phyloP scores from a whole-genome alignment of 2,797 vertebrate species.

The Miichthys miiuy region DNA sequence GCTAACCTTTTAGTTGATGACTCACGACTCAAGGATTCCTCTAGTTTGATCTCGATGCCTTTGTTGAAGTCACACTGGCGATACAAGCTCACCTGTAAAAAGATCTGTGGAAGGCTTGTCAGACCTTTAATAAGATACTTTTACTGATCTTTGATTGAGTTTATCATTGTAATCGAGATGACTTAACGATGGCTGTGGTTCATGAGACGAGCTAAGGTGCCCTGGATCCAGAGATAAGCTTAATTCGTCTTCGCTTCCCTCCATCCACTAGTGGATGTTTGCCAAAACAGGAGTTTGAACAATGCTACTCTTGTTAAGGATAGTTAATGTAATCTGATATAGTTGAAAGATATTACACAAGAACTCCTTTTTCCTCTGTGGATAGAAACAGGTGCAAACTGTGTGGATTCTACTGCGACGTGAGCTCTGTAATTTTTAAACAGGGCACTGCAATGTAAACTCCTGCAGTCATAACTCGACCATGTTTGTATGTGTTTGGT shows the following conservation, averaged over 20 bases:
- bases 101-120: background rate
- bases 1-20: conserved; percentile 33
- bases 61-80: conserved; percentile 37
- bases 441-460: conserved; percentile 68
- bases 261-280: background rate
- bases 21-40: conserved; percentile 30
- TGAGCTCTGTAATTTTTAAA: conserved; percentile 51
- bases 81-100: background rate
- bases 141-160: conserved; percentile 34
- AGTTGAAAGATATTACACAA: conserved; percentile 1
- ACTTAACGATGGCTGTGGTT: conserved; percentile 23
- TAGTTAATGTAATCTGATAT: conserved; percentile 25
- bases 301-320: conserved; percentile 35
- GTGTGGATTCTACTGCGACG: conserved; percentile 2
- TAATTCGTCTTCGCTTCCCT: conserved; percentile 25
- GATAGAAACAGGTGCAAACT: conserved; percentile 56
- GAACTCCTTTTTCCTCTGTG: background rate
- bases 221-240: conserved; percentile 33
- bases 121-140: conserved; percentile 9
- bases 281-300: conserved; percentile 43
- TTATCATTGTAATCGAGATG: conserved; percentile 9
- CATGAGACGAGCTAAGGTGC: conserved; percentile 23
- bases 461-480: conserved; percentile 49
- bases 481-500: conserved; percentile 69
- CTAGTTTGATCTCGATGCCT: conserved; percentile 17